Evolutionary conservation across 2,888 invertebrate genomes (phyloP).

Genomic region (Cephus pulcher): DNA sequence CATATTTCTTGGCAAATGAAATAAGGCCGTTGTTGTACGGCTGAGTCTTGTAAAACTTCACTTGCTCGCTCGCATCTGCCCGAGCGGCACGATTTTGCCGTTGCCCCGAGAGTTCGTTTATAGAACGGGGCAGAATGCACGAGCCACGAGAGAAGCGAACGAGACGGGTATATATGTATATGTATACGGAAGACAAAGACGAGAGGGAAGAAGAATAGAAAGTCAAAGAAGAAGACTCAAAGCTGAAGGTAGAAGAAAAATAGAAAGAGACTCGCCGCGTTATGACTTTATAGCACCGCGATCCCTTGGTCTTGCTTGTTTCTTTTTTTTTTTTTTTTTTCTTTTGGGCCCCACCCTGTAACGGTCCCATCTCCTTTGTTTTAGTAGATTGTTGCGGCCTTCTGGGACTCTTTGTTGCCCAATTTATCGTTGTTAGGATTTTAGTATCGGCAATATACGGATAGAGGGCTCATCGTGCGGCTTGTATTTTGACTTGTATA

Average conservation of each 20-base stretch:
- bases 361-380: conserved; percentile 32
- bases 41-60: conserved; percentile 55
- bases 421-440: conserved; percentile 56
- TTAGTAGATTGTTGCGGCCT: conserved; percentile 30
- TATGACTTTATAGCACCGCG: conserved; percentile 58
- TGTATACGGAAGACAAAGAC: conserved; percentile 14
- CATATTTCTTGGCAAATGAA: conserved; percentile 58
- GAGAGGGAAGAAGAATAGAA: not conserved
- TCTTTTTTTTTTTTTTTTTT: conserved; percentile 11
- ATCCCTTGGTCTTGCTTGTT: conserved; percentile 21
- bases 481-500: not conserved
- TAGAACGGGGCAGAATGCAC: not conserved
- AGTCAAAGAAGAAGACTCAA: conserved; percentile 1
- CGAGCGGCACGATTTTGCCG: conserved; percentile 7
- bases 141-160: not conserved
- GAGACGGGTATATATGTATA: not conserved
- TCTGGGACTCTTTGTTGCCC: conserved; percentile 43
- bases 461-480: not conserved
- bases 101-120: not conserved
- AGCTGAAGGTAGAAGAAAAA: not conserved
- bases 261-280: conserved; percentile 19
- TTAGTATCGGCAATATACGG: conserved; percentile 43
- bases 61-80: conserved; percentile 30
- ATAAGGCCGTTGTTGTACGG: conserved; percentile 53
- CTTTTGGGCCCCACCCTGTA: conserved; percentile 20